Base-by-base conservation (phyloP, 2,888 invertebrate genomes). In the Acheta domesticus region DNA sequence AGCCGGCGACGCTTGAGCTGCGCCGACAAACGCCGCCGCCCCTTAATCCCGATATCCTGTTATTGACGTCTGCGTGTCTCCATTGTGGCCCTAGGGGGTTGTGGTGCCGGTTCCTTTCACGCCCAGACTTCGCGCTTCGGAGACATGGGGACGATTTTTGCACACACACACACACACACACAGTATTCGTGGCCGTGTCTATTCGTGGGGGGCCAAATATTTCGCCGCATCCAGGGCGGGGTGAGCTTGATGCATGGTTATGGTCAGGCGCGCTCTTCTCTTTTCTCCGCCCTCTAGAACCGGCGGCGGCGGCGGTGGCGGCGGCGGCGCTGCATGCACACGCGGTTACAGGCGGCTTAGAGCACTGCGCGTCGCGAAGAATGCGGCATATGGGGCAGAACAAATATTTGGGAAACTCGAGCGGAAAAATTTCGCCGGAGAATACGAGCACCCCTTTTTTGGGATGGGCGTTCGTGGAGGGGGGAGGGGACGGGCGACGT, bases 41-140 rank as follows among this genome's bases (percentile, higher is more conserved):
- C 62, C 62, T 62, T 62, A 62, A 62, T 62, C 62, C 62, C 62
- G 16, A 62, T 62, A 62, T 62, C 62, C 62, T n/a, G 62, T 62
- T 62, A 62, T 62, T 62, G 62, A 62, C 62, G 62, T 62, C 62
- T n/a, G 12, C 62, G 62, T 62, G 62, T 62, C 62, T 62, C 62
- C 62, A 62, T 62, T 62, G 62, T n/a, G 4, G 14, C 4, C 62
- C 14, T 14, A 1, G n/a, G 16, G 16, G n/a, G n/a, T n/a, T 14
- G n/a, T 62, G 62, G n/a, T 14, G 14, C 62, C 16, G 16, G 14
- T n/a, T n/a, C 62, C n/a, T 62, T 62, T 62, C 62, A 62, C 62
- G 62, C 62, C 14, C 14, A 62, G 62, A 4, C 62, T 14, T n/a
- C 62, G 62, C 62, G 62, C 16, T 19, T 62, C 62, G 62, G 62